Percentiles rank a stretch among this genome's conserved stretches.
Conservation (phyloP, 1,140 invertebrate species). For the Cotesia glomerata region DNA sequence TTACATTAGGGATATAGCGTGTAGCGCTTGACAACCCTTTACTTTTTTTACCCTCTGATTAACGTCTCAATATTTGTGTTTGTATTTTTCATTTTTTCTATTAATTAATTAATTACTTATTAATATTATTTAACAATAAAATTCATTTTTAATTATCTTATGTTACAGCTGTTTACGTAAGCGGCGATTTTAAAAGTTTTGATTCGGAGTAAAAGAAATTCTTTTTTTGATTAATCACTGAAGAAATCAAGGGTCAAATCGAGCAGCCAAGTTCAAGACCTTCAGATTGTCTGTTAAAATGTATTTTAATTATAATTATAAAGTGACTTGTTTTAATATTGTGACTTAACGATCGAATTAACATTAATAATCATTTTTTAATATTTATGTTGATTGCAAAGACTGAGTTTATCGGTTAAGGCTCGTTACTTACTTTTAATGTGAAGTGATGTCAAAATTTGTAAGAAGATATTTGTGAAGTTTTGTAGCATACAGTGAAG, state of each 20-base stretch:
- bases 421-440: too few relatives aligned
- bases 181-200: neutral
- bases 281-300: neutral
- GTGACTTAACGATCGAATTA: too few relatives aligned
- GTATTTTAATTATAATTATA: neutral
- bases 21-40: too few relatives aligned
- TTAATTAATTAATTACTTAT: too few relatives aligned
- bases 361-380: too few relatives aligned
- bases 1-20: neutral
- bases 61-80: too few relatives aligned
- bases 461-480: too few relatives aligned
- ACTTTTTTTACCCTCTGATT: too few relatives aligned
- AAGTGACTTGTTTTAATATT: neutral
- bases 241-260: neutral
- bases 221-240: neutral
- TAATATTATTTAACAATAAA: neutral
- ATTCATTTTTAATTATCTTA: neutral
- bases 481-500: neutral
- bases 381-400: too few relatives aligned
- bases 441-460: too few relatives aligned
- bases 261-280: neutral
- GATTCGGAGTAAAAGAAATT: neutral
- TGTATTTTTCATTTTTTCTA: too few relatives aligned
- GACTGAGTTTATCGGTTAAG: too few relatives aligned
- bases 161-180: constrained; percentile 19